Evolutionary conservation across 2,797 vertebrate species (phyloP).

Genomic region (Periparus ater): DNA sequence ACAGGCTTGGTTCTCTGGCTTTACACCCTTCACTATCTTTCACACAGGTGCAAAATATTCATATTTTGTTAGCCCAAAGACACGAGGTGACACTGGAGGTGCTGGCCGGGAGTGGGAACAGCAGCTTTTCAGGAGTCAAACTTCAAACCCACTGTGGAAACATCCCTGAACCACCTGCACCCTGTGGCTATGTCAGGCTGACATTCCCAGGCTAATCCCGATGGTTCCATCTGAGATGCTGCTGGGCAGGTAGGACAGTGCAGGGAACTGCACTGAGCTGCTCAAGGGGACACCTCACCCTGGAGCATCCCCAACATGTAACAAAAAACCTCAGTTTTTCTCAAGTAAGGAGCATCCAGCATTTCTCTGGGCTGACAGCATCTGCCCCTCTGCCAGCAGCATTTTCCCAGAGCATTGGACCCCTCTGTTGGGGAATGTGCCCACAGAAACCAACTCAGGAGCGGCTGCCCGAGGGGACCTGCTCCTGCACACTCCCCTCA

Average conservation of each 20-base stretch:
- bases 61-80: neutral
- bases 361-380: neutral
- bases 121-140: neutral
- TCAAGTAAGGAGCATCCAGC: neutral
- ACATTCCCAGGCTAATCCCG: neutral
- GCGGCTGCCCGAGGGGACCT: fast-evolving
- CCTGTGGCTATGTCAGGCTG: fast-evolving
- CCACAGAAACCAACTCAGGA: neutral
- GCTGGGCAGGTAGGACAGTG: neutral
- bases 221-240: fast-evolving
- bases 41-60: neutral
- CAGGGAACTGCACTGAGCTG: neutral
- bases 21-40: neutral
- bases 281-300: neutral
- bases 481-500: fast-evolving
- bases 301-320: fast-evolving
- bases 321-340: neutral
- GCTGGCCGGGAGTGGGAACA: neutral
- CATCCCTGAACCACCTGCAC: neutral
- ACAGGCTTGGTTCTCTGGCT: neutral
- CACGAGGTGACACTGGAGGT: fast-evolving
- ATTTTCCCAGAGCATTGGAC: fast-evolving
- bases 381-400: neutral
- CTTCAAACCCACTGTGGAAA: neutral
- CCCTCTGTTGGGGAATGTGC: fast-evolving